phyloP scores from a whole-genome alignment of 2,888 invertebrate genomes.

The Drosophila histrio region DNA sequence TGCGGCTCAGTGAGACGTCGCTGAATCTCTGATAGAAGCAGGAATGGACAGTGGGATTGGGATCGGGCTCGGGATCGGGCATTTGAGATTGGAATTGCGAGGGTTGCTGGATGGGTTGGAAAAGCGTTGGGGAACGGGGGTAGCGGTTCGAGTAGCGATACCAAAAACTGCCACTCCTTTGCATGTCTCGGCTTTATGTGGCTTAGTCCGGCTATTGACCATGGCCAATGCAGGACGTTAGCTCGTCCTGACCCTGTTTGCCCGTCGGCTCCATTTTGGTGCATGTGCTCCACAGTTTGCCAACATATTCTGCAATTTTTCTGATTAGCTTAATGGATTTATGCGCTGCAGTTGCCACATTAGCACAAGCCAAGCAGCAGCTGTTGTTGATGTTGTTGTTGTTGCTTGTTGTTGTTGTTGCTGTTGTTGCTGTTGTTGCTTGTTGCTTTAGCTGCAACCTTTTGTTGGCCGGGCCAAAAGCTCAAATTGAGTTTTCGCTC shows the following conservation, averaged over 20 bases:
- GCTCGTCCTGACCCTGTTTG: neutral
- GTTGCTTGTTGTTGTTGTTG: neutral
- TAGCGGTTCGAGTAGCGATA: neutral
- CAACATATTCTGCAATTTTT: conserved; percentile 62
- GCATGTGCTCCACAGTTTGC: conserved; percentile 27
- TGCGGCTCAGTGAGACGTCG: conserved; percentile 50
- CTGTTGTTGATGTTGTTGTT: neutral
- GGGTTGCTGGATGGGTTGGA: neutral
- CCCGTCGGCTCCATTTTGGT: neutral
- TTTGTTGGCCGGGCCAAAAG: conserved; percentile 25
- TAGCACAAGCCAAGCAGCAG: conserved; percentile 33
- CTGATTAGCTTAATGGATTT: conserved; percentile 69
- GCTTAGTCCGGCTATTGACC: conserved; percentile 47
- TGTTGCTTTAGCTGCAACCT: neutral
- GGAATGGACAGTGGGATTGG: conserved; percentile 4
- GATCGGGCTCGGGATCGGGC: neutral
- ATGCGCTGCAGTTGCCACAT: conserved; percentile 59
- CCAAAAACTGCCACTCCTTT: conserved; percentile 36
- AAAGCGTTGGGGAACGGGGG: neutral
- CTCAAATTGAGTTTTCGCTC: conserved; percentile 51
- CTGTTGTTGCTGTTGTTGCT: neutral
- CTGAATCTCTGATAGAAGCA: conserved; percentile 15
- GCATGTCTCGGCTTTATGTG: conserved; percentile 44
- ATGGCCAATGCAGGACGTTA: conserved; percentile 7
- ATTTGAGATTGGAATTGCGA: neutral